These are phyloP conservation scores for Chaetodon auriga DNA, from an alignment of 2,113 vertebrate genomes.

Conservation along the genomic window DNA sequence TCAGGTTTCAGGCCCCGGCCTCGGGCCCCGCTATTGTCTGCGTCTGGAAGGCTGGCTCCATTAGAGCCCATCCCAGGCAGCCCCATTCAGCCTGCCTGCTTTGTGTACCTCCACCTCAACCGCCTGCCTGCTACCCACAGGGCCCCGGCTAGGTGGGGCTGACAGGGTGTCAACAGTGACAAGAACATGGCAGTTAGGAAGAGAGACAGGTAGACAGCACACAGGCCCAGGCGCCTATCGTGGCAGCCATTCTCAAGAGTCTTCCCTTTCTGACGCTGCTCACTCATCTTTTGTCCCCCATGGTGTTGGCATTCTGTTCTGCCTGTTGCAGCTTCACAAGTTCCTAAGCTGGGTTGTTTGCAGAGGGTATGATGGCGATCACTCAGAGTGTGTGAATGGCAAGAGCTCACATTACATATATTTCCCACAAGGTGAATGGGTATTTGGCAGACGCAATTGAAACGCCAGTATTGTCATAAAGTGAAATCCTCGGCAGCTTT, in stretches of 20 bases:
- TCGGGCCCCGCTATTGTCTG: constrained; percentile 84
- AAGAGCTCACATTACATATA: constrained; percentile 48
- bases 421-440: constrained; percentile 40
- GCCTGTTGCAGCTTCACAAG: constrained; percentile 64
- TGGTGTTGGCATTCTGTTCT: constrained; percentile 73
- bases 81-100: constrained; percentile 81
- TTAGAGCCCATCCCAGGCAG: constrained; percentile 75
- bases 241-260: constrained; percentile 77
- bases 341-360: constrained; percentile 45
- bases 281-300: constrained; percentile 74
- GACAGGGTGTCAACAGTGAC: constrained; percentile 79
- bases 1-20: constrained; percentile 88
- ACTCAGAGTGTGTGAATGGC: constrained; percentile 39
- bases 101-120: constrained; percentile 76
- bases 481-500: background rate
- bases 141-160: constrained; percentile 77
- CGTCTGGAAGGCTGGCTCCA: constrained; percentile 83
- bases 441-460: constrained; percentile 46
- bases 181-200: constrained; percentile 71
- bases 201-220: constrained; percentile 77
- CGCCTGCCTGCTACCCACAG: constrained; percentile 73
- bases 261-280: constrained; percentile 69
- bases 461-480: constrained; percentile 17
- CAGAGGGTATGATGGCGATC: constrained; percentile 36
- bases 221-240: constrained; percentile 75